These are phyloP conservation scores for Syrmaticus mikado DNA, from an alignment of 2,113 vertebrate species.

Conservation along the genomic window DNA sequence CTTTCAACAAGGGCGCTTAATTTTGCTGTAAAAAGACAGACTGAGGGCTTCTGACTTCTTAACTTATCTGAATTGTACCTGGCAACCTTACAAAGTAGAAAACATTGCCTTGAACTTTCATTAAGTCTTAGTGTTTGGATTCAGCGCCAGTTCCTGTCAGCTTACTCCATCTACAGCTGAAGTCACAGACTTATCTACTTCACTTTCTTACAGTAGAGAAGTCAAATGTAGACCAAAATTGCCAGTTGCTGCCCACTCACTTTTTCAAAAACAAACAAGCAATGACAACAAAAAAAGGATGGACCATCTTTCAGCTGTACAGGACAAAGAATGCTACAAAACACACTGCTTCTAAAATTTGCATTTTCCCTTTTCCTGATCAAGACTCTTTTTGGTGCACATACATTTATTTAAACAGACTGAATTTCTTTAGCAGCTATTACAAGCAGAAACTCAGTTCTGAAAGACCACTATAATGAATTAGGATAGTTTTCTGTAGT, in stretches of 20 bases:
- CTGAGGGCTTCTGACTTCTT: neutral
- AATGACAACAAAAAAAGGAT: neutral
- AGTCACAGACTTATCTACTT: neutral
- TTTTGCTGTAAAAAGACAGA: neutral
- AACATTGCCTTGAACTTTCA: slow-evolving; percentile 19
- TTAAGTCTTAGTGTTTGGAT: neutral
- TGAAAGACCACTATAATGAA: neutral
- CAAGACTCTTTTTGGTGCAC: neutral
- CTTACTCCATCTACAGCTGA: neutral
- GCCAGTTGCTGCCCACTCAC: neutral
- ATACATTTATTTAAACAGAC: neutral
- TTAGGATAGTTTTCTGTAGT: neutral
- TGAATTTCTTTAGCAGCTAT: slow-evolving; percentile 19
- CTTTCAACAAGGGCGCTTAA: neutral
- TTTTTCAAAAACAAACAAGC: neutral
- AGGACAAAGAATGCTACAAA: neutral
- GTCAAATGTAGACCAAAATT: neutral
- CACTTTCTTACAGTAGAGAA: neutral
- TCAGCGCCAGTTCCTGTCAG: neutral
- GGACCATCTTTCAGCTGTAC: neutral
- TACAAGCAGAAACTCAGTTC: neutral
- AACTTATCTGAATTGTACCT: neutral
- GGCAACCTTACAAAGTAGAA: slow-evolving; percentile 15
- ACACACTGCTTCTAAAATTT: neutral
- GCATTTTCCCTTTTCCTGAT: neutral